Conservation (phyloP, 1,140 invertebrate species). For the Caenorhabditis remanei region DNA sequence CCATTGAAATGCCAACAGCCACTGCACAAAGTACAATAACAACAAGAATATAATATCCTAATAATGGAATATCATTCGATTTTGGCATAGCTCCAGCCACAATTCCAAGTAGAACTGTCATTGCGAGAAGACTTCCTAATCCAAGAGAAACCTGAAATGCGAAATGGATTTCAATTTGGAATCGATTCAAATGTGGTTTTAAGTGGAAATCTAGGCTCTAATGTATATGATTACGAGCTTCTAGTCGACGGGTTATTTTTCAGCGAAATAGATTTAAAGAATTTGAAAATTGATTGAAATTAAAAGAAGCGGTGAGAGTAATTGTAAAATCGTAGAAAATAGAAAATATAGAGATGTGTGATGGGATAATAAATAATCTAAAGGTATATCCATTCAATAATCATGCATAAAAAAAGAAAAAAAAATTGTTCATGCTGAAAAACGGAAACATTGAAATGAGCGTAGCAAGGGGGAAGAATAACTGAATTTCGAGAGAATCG, state of each 20-base stretch:
- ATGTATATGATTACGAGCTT: not conserved
- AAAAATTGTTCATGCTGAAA: not conserved
- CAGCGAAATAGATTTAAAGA: not conserved
- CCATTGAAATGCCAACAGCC: conserved; percentile 72
- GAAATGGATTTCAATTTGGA: not conserved
- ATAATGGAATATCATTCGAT: conserved; percentile 70
- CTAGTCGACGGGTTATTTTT: not conserved
- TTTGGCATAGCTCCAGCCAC: conserved; percentile 73
- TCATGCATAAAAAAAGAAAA: conserved; percentile 4
- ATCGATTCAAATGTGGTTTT: not conserved
- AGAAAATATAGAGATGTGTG: not conserved
- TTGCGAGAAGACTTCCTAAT: conserved; percentile 68
- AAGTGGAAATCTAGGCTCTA: conserved; percentile 21
- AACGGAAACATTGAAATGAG: not conserved
- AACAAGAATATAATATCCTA: conserved; percentile 75
- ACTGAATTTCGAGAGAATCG: not conserved
- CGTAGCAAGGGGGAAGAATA: conserved; percentile 10
- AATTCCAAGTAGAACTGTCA: conserved; percentile 71
- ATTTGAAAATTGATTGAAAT: not conserved
- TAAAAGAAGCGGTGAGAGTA: not conserved
- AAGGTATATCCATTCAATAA: not conserved
- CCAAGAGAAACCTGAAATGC: conserved; percentile 68
- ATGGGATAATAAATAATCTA: not conserved
- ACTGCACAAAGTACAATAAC: conserved; percentile 74
- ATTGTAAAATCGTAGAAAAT: not conserved